Evolutionary conservation across 2,113 vertebrate species (phyloP).

Genomic region (Chloroceryle aenea): DNA sequence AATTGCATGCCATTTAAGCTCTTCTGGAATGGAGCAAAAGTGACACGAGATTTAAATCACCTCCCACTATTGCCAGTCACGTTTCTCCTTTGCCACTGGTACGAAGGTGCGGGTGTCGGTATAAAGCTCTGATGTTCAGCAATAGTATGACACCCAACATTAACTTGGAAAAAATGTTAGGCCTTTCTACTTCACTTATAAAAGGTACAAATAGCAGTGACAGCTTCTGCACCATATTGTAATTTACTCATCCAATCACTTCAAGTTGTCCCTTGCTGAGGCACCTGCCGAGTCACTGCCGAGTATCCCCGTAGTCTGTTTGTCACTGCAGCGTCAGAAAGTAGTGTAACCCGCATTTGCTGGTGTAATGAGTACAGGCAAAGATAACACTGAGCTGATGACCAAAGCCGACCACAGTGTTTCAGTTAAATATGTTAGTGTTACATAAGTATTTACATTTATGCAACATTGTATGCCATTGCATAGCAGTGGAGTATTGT

Average conservation of each 20-base stretch:
- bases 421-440: neutral
- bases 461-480: neutral
- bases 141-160: neutral
- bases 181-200: neutral
- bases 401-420: neutral
- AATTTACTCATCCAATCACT: neutral
- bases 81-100: neutral
- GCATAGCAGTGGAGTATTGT: neutral
- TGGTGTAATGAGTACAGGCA: neutral
- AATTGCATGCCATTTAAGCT: constrained; percentile 10
- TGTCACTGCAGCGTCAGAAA: neutral
- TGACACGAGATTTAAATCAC: constrained; percentile 8
- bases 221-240: neutral
- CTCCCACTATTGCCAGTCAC: neutral
- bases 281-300: neutral
- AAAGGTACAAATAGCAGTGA: neutral
- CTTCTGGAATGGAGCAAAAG: constrained; percentile 22
- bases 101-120: neutral
- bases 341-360: neutral
- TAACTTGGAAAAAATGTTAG: constrained; percentile 4
- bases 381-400: neutral
- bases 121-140: neutral
- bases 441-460: neutral
- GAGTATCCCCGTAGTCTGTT: neutral
- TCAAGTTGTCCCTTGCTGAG: neutral